Base-by-base conservation (phyloP, 2,113 vertebrate genomes). In the Neotragus moschatus region DNA sequence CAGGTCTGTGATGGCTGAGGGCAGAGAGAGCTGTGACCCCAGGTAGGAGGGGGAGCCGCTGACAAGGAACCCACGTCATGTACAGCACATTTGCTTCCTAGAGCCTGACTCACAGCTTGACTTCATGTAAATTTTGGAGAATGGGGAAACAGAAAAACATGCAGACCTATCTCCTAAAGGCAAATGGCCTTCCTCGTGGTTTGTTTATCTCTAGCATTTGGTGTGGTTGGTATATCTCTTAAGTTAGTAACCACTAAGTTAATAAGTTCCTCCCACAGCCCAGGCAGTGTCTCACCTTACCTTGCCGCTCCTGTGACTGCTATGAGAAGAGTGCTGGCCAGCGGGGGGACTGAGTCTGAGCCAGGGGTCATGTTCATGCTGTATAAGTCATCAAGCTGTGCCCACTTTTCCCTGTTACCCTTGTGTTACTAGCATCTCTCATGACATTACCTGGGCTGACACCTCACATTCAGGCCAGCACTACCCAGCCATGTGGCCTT, bases 231-330 rank as follows among this genome's bases (percentile, higher is more conserved):
- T 56, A 3, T 79, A 30, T 70, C 21, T 3, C 3, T 58, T 58
- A 47, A 43, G 70, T 60, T 28, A 66, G 33, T 39, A 43, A 11
- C 17, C 55, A 16, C 13, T 33, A 28, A 1, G 5, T 17, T 45
- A 25, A 12, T 28, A 33, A 55, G 26, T 66, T 21, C 45, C 51
- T 14, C 0, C 39, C 43, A 1, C 25, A 13, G 5, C 2, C 1
- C 14, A 30, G 43, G 61, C 26, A 2, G 58, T n/a, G 9, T 66
- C 19, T 14, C 33, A 58, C 55, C 6, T 60, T n/a, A 10, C 19
- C 73, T 21, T n/a, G 25, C 19, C 0, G 39, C 7, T 58, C 30
- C 60, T 28, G 9, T 4, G 9, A 12, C 23, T 60, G n/a, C 11
- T 49, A 14, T 3, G 5, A 55, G 51, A 15, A 10, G 5, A 13